Base-by-base conservation (phyloP, 37 sponge, comb jelly and placozoan species). In the Haliclona indistincta region DNA sequence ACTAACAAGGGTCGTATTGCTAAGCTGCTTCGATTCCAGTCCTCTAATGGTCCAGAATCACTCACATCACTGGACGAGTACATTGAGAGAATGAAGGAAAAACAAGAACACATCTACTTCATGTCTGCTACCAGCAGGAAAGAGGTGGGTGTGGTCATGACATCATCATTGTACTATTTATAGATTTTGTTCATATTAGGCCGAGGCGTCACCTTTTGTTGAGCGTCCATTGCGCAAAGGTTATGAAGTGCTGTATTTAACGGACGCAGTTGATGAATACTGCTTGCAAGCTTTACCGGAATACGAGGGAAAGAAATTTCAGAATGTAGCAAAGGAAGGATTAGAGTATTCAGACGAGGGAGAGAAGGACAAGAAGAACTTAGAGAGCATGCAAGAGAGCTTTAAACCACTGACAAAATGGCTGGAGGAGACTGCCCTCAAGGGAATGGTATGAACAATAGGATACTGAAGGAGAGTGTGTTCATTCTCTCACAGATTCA, bases 241-340 rank as follows among this genome's bases (percentile, higher is more conserved):
- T 33, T 98, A 97, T 56, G 99, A 98, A 63, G 94, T 98, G 26
- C 56, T 98, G 34, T 98, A 93, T 74, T 66, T 98, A 40, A 82
- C 85, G 22, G 99, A 98, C 11, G 87, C 99, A 40, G 88, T 98
- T 53, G 99, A 98, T 63, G 99, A 98, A 76, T 95, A 98, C 77
- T 43, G 76, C 53, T 43, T 95, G 39, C 86, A 96, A 79, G 79
- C 78, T 13, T 55, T 98, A 52, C 89, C 96, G 6, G 99, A 98
- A 45, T 98, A 84, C 78, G 99, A 98, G 67, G 94, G 97, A 0
- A 79, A 93, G 86, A 93, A 93, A 70, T 93, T 93, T 83, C 94
- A 93, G 84, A 95, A 98, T 63, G 94, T 90, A 28, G 99, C 99
- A 43, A 98, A 98, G 78, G 99, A 98, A 63, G 96, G 96, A 26